These are phyloP conservation scores for Tor tambroides DNA, from an alignment of 2,113 vertebrate species.

Conservation along the genomic window DNA sequence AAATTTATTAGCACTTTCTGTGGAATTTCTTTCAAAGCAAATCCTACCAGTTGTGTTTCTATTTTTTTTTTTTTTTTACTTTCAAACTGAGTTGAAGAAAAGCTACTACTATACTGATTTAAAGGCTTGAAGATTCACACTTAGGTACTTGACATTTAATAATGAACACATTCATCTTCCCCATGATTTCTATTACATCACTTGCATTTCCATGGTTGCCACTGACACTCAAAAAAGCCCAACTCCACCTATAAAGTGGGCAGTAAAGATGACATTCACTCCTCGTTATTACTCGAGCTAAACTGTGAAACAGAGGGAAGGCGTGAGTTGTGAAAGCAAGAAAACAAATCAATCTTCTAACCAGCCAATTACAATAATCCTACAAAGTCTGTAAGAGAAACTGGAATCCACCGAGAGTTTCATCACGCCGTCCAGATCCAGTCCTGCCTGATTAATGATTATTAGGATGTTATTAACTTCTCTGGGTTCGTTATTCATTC, in stretches of 20 bases:
- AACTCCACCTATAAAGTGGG: neutral
- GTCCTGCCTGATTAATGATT: constrained; percentile 17
- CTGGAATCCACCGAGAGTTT: constrained; percentile 23
- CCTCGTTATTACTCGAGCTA: too few species aligned
- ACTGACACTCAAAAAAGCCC: neutral
- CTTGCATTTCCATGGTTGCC: constrained; percentile 21
- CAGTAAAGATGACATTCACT: neutral
- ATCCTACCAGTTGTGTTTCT: too few species aligned
- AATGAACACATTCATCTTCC: constrained; percentile 1
- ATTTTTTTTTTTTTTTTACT: too few species aligned
- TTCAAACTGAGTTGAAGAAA: neutral
- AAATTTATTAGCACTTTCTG: too few species aligned
- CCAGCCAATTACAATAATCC: constrained; percentile 12
- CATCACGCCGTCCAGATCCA: constrained; percentile 24
- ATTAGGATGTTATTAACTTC: neutral
- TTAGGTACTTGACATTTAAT: constrained; percentile 5
- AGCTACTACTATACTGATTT: neutral
- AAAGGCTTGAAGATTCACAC: neutral
- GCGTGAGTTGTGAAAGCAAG: constrained; percentile 22
- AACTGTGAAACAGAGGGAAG: too few species aligned
- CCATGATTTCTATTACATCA: constrained; percentile 23
- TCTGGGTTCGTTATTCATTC: neutral
- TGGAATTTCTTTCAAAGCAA: too few species aligned
- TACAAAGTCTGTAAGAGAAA: constrained; percentile 12
- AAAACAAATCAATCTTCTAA: neutral